Evolutionary conservation across 2,888 invertebrate genomes (phyloP).

Genomic region (Macroteleia sp.): DNA sequence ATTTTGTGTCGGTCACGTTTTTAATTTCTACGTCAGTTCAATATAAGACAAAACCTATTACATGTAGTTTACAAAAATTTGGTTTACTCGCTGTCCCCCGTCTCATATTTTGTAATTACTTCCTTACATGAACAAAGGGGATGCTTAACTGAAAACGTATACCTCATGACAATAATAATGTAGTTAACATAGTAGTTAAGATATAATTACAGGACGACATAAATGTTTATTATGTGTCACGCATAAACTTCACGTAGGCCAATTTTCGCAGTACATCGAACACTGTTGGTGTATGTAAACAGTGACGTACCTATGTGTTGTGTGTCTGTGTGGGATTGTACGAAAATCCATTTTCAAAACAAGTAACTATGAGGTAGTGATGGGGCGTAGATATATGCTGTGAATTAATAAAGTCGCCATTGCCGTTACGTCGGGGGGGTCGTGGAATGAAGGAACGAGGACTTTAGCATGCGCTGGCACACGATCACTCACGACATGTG

Average conservation of each 20-base stretch:
- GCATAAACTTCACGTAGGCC: conserved; percentile 29
- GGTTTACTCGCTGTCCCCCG: conserved; percentile 1
- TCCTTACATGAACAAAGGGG: conserved; percentile 17
- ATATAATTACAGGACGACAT: conserved; percentile 42
- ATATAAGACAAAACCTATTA: too few species aligned
- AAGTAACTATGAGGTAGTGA: conserved; percentile 39
- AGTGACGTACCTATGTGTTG: not conserved
- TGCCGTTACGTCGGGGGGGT: conserved; percentile 59
- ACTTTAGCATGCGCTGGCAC: conserved; percentile 36
- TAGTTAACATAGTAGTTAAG: conserved; percentile 31
- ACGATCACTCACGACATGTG: conserved; percentile 14
- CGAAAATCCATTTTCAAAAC: conserved; percentile 57
- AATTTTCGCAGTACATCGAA: conserved; percentile 12
- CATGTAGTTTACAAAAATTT: conserved; percentile 18
- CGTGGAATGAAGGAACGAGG: conserved; percentile 48
- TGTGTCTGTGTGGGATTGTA: conserved; percentile 2
- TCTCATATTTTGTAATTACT: conserved; percentile 27
- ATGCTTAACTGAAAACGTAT: conserved; percentile 14
- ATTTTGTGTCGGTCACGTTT: too few species aligned
- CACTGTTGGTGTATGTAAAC: not conserved
- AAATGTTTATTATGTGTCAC: conserved; percentile 52
- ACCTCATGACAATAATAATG: conserved; percentile 30
- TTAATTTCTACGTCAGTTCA: too few species aligned
- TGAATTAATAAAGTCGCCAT: conserved; percentile 71
- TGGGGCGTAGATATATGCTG: conserved; percentile 58